phyloP scores from a whole-genome alignment of 2,888 invertebrate species.

The Drosophila phalerata region DNA sequence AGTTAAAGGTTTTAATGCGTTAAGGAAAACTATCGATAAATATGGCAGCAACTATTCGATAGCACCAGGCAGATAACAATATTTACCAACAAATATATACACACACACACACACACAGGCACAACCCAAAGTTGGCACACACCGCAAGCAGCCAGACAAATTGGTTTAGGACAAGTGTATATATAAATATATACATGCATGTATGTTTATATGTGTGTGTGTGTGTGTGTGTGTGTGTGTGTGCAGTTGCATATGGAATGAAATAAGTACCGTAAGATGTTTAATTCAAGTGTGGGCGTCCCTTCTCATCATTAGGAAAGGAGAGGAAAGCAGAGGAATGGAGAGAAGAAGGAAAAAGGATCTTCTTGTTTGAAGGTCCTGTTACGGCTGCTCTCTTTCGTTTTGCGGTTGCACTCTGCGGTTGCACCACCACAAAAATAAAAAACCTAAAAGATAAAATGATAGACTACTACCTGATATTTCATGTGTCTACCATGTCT shows the following conservation, averaged over 20 bases:
- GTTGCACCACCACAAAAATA: conserved; percentile 11
- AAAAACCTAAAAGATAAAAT: conserved; percentile 33
- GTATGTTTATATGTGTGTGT: conserved; percentile 17
- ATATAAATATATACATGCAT: not conserved
- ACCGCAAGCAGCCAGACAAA: conserved; percentile 72
- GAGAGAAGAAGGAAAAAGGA: not conserved
- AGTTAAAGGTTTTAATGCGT: not conserved
- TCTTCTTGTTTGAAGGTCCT: conserved; percentile 9
- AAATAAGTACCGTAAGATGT: conserved; percentile 65
- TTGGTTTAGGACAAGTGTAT: conserved; percentile 67
- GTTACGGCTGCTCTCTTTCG: conserved; percentile 32
- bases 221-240: conserved; percentile 19
- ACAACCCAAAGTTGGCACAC: conserved; percentile 21
- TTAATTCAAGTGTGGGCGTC: conserved; percentile 71
- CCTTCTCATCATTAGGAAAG: not conserved
- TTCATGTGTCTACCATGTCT: conserved; percentile 37
- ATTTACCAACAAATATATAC: conserved; percentile 32
- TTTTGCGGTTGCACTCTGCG: conserved; percentile 55
- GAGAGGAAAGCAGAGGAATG: not conserved
- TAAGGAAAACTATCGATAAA: conserved; percentile 27
- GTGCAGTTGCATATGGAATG: conserved; percentile 44
- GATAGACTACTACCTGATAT: conserved; percentile 66
- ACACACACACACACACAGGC: conserved; percentile 25
- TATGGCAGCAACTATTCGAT: conserved; percentile 33
- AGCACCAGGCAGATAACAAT: conserved; percentile 43